Evolutionary conservation across 1,140 invertebrate species (phyloP).

Genomic region (Condylostylus longicornis): DNA sequence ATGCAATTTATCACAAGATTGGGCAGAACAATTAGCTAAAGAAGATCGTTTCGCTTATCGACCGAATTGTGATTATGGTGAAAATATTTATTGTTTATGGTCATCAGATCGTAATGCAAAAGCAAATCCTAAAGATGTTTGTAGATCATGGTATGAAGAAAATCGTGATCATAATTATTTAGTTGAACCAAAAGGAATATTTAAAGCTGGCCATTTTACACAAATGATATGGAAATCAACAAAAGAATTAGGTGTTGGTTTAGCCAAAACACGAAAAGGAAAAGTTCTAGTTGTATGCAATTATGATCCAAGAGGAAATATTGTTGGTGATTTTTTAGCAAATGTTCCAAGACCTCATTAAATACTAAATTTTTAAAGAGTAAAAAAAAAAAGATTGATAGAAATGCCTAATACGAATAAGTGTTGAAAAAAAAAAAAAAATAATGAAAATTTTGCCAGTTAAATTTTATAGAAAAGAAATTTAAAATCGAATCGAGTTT

Average conservation of each 20-base stretch:
- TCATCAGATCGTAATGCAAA: conserved; percentile 48
- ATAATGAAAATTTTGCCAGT: too few species aligned
- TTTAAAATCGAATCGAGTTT: too few species aligned
- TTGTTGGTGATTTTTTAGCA: conserved; percentile 44
- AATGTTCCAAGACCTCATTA: conserved; percentile 36
- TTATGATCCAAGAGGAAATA: conserved; percentile 59
- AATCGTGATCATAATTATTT: conserved; percentile 45
- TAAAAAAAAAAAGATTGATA: too few species aligned
- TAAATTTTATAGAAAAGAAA: too few species aligned
- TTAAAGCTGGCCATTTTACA: conserved; percentile 42
- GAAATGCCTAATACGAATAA: too few species aligned
- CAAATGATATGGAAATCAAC: conserved; percentile 53
- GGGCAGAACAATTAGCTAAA: conserved; percentile 60
- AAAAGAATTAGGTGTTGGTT: conserved; percentile 50
- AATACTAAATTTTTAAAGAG: too few species aligned
- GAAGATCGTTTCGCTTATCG: conserved; percentile 48
- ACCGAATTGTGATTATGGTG: conserved; percentile 42
- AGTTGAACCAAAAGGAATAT: conserved; percentile 34
- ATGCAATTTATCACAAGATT: conserved; percentile 45
- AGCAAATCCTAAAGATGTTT: conserved; percentile 45
- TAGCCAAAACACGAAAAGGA: conserved; percentile 38
- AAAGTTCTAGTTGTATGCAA: conserved; percentile 49
- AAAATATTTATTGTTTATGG: conserved; percentile 48
- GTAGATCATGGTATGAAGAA: conserved; percentile 55
- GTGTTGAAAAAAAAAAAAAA: too few species aligned